A percentile compares a stretch with the other conserved stretches of the same genome.
These are phyloP conservation scores for Ctenodactylus gundi DNA, from an alignment of 2,113 vertebrate genomes.

Conservation along the genomic window DNA sequence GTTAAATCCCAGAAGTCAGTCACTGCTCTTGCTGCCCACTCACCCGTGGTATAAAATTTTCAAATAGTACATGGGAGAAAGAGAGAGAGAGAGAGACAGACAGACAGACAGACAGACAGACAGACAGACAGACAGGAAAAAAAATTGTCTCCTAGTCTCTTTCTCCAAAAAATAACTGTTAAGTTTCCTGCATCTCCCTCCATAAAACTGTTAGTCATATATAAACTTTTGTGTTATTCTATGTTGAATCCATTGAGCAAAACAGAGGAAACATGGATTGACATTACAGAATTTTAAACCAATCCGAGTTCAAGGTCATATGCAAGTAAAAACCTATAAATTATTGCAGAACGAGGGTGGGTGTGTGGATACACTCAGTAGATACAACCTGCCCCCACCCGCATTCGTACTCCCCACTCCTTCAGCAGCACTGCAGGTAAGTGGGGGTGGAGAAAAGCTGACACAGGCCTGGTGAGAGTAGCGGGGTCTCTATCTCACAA, in stretches of 20 bases:
- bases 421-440: neutral
- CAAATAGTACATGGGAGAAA: neutral
- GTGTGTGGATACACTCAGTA: neutral
- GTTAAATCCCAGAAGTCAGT: conserved; percentile 1
- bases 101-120: no score
- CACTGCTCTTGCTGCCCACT: neutral
- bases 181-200: neutral
- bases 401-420: neutral
- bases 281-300: conserved; percentile 1
- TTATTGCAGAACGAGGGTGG: neutral
- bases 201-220: neutral
- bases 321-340: neutral
- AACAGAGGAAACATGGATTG: neutral
- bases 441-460: no score
- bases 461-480: neutral
- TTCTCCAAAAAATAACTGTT: neutral
- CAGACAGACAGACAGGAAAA: no score
- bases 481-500: neutral
- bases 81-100: no score
- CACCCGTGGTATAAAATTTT: neutral
- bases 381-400: neutral
- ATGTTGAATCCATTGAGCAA: neutral
- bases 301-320: neutral
- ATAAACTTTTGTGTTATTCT: neutral
- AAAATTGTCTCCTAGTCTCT: neutral